Evolutionary conservation across 1,140 invertebrate species (phyloP), one percentile per base, ranked within the genome.

Genomic region (Hycleus cichorii): DNA sequence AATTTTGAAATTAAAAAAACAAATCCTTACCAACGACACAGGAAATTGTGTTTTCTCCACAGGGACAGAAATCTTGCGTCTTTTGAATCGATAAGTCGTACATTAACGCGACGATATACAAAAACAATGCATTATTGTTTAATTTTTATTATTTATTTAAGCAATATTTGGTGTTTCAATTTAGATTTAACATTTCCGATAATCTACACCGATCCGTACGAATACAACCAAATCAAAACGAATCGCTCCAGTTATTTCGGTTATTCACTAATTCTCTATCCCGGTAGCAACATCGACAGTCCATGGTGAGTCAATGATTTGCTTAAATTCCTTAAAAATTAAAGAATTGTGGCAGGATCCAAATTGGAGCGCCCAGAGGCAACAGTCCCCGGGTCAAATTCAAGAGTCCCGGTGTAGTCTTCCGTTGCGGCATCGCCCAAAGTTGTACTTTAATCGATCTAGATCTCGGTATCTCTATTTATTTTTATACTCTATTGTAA

Each of bases 391-490:
- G 18, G 25, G 39, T 56, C 2, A 39, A 26, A 8, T 45, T 24
- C 25, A 47, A 42, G 24, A 62, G 58, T 53, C 59, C 59, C 5
- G 61, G 61, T 18, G 57, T 56, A 5, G 52, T 55, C 24, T 63
- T 59, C 44, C 25, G 51, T 27, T 63, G 61, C 38, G 47, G 39
- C 9, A 59, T 63, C 26, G 44, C 18, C 12, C 25, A 57, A 32
- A 44, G 11, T 38, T 63, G 61, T 44, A 49, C 47, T 47, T 32
- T 32, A 32, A 32, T 32, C 32, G 32, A 32, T 5, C 7, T 32
- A 32, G 32, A 32, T 32, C 32, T 32, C 4, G 32, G 32, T 32
- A 32, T 18, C 2, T 18, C 18, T 18, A 18, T 18, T 18, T 18
- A 32, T 4, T 32, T 32, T 32, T 32, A 7, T 32, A 5, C 7